phyloP scores from a whole-genome alignment of 2,797 vertebrate genomes.

The Odontamblyopus rebecca region DNA sequence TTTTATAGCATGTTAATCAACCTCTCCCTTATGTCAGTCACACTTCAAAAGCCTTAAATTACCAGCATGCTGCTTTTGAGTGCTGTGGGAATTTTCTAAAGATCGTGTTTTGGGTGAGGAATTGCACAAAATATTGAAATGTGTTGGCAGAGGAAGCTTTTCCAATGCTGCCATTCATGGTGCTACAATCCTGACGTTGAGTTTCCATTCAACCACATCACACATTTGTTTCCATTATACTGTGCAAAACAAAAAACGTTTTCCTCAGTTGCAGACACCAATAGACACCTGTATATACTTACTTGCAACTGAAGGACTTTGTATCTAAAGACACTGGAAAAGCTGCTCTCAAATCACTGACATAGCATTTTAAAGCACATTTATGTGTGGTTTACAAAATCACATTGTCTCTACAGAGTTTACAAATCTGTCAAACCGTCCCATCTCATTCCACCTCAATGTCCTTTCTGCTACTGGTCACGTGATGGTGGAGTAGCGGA shows the following conservation, averaged over 20 bases:
- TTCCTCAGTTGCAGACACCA: constrained; percentile 16
- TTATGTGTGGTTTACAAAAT: constrained; percentile 27
- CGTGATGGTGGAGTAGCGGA: constrained; percentile 25
- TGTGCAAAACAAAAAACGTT: constrained; percentile 25
- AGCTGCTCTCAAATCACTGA: constrained; percentile 22
- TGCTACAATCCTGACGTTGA: constrained; percentile 42
- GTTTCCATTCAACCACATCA: constrained; percentile 16
- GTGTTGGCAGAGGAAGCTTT: constrained; percentile 23
- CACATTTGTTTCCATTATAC: constrained; percentile 36
- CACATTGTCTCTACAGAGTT: constrained; percentile 27
- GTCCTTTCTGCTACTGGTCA: constrained; percentile 13
- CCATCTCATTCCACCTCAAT: constrained; percentile 14
- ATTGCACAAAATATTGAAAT: constrained; percentile 52
- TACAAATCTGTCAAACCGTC: constrained; percentile 31
- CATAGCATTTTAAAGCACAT: constrained; percentile 8
- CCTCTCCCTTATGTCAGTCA: constrained; percentile 19
- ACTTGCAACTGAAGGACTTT: constrained; percentile 22
- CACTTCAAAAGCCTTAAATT: constrained; percentile 49
- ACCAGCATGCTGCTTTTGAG: constrained; percentile 25
- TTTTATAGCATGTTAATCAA: constrained; percentile 24
- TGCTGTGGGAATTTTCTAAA: constrained; percentile 14
- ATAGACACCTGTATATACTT: constrained; percentile 56
- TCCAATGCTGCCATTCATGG: constrained; percentile 23
- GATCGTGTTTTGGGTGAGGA: constrained; percentile 8
- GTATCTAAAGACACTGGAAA: constrained; percentile 12